These are phyloP conservation scores for Equus quagga DNA, from an alignment of 2,113 vertebrate genomes.

Conservation along the genomic window DNA sequence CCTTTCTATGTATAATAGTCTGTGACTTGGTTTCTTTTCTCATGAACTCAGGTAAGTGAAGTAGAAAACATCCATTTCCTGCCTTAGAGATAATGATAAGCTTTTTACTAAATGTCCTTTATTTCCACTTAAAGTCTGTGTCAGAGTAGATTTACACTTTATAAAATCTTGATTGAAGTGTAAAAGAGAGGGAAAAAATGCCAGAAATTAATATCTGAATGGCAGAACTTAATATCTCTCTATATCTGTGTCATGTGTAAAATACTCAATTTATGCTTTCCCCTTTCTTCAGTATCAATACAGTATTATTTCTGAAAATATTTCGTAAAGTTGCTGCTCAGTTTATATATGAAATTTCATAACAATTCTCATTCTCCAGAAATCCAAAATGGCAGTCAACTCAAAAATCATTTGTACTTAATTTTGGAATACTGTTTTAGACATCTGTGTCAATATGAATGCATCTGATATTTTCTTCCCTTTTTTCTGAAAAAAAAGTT, in stretches of 20 bases:
- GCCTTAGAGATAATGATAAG: neutral
- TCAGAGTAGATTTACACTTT: neutral
- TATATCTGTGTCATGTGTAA: neutral
- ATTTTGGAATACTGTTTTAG: neutral
- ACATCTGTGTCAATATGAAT: neutral
- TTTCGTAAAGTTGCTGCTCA: neutral
- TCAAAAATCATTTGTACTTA: neutral
- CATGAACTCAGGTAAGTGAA: neutral
- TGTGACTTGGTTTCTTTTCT: neutral
- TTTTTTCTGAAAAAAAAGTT: neutral
- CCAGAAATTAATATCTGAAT: neutral
- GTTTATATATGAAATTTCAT: conserved; percentile 7
- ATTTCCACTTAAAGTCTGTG: neutral
- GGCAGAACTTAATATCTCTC: neutral
- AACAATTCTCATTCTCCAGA: neutral
- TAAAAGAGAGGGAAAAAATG: neutral
- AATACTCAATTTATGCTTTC: neutral
- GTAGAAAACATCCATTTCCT: neutral
- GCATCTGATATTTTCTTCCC: neutral
- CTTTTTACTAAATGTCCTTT: neutral
- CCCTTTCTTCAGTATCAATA: neutral
- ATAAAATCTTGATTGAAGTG: neutral
- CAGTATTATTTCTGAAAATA: neutral
- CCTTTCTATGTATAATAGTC: neutral
- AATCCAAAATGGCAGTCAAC: conserved; percentile 6